phyloP scores from a whole-genome alignment of 2,797 vertebrate genomes.

The Catostomus latipinnis region DNA sequence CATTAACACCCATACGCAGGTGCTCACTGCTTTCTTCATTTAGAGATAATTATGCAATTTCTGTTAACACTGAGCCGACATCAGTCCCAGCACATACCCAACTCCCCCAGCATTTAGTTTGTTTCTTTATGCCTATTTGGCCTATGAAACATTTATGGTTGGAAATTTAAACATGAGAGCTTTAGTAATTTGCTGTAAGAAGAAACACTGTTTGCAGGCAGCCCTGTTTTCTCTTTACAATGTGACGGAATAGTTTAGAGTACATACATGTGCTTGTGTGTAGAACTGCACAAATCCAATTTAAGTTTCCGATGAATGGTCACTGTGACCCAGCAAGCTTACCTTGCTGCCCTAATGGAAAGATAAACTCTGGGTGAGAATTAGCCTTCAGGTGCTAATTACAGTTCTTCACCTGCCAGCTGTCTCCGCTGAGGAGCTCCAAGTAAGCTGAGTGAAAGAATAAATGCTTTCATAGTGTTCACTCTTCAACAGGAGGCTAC shows the following conservation, averaged over 20 bases:
- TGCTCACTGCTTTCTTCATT: slow-evolving; percentile 58
- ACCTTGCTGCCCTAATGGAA: slow-evolving; percentile 51
- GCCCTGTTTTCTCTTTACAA: neutral
- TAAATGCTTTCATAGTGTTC: slow-evolving; percentile 40
- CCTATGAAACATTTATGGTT: neutral
- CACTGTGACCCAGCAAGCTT: slow-evolving; percentile 45
- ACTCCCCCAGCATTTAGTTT: neutral
- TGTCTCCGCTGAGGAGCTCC: slow-evolving; percentile 38
- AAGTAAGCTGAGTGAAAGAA: slow-evolving; percentile 44
- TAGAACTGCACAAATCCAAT: slow-evolving; percentile 48
- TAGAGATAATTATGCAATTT: slow-evolving; percentile 60
- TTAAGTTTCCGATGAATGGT: slow-evolving; percentile 34
- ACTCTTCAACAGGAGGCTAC: slow-evolving; percentile 17
- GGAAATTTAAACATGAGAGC: neutral
- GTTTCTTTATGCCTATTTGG: neutral
- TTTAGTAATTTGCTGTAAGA: neutral
- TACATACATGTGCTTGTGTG: neutral
- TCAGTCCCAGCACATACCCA: neutral
- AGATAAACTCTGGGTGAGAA: slow-evolving; percentile 54
- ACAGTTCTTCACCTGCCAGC: slow-evolving; percentile 53
- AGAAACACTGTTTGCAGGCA: neutral
- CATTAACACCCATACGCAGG: slow-evolving; percentile 50
- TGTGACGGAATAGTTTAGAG: neutral
- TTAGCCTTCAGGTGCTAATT: slow-evolving; percentile 57
- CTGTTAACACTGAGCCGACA: slow-evolving; percentile 38